Conservation (phyloP, 1,140 invertebrate species). For the Phenacoccus solenopsis region DNA sequence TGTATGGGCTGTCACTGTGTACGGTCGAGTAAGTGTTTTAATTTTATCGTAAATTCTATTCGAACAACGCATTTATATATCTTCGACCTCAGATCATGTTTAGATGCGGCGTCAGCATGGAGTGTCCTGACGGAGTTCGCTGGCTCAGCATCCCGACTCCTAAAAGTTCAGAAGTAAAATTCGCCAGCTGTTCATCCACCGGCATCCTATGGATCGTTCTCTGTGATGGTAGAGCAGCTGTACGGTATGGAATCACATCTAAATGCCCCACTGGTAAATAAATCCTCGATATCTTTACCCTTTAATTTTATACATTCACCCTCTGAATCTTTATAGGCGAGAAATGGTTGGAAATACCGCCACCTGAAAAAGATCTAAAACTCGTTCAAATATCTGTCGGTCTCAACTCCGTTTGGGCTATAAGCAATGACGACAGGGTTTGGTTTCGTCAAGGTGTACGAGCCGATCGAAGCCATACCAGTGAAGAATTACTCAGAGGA, state of each 20-base stretch:
- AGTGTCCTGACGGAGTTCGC: conserved; percentile 66
- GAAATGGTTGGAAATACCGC: conserved; percentile 64
- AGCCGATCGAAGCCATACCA: conserved; percentile 39
- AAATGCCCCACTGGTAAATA: conserved; percentile 50
- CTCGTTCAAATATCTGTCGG: conserved; percentile 70
- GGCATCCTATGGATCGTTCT: conserved; percentile 71
- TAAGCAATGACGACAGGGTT: conserved; percentile 69
- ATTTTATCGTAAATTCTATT: background rate
- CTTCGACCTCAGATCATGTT: conserved; percentile 56
- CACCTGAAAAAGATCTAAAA: conserved; percentile 51
- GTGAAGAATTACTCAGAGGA: conserved; percentile 52
- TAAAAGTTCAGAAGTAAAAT: conserved; percentile 61
- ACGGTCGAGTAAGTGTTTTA: conserved; percentile 54
- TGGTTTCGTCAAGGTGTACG: conserved; percentile 75
- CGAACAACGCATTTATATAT: background rate
- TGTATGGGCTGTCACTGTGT: conserved; percentile 83
- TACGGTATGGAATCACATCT: conserved; percentile 60
- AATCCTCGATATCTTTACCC: background rate
- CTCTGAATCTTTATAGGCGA: conserved; percentile 39
- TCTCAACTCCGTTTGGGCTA: conserved; percentile 71
- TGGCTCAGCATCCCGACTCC: conserved; percentile 66
- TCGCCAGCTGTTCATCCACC: conserved; percentile 67
- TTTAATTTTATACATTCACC: background rate
- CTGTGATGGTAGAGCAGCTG: conserved; percentile 63
- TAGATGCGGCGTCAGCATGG: conserved; percentile 58